These are phyloP conservation scores for Plebejus melissa DNA, from an alignment of 2,888 invertebrate species.

Conservation along the genomic window DNA sequence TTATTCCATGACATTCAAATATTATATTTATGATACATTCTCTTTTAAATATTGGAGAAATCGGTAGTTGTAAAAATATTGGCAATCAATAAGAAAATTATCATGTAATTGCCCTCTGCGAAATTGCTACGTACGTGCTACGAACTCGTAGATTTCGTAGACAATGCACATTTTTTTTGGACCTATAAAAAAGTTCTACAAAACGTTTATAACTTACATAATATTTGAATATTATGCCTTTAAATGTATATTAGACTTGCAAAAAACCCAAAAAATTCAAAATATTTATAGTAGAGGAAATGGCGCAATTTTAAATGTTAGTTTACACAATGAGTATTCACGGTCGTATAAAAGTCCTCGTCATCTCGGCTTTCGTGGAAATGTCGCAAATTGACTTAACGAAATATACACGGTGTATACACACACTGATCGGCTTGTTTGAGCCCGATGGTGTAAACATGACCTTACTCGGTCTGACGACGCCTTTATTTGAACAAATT, in stretches of 20 bases:
- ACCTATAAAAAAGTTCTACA: too few species aligned
- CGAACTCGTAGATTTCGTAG: neutral
- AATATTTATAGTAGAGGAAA: neutral
- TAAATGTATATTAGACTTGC: neutral
- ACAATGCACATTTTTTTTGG: neutral
- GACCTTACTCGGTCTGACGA: constrained; percentile 59
- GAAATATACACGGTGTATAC: constrained; percentile 64
- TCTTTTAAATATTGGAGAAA: neutral
- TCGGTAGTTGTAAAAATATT: neutral
- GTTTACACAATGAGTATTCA: constrained; percentile 21
- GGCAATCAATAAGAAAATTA: neutral
- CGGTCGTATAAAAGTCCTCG: constrained; percentile 14
- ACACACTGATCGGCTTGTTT: constrained; percentile 56
- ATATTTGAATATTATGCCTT: too few species aligned
- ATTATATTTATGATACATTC: neutral
- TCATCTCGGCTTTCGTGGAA: constrained; percentile 34
- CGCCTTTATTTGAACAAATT: constrained; percentile 58
- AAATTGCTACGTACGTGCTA: constrained; percentile 3
- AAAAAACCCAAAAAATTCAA: neutral
- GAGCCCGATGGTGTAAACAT: constrained; percentile 73
- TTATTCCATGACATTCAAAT: neutral
- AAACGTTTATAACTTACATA: too few species aligned
- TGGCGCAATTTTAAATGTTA: neutral
- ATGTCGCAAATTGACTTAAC: constrained; percentile 53
- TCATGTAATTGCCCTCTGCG: neutral